These are phyloP conservation scores for Acipenser ruthenus DNA, from an alignment of 2,797 vertebrate species.

Conservation along the genomic window DNA sequence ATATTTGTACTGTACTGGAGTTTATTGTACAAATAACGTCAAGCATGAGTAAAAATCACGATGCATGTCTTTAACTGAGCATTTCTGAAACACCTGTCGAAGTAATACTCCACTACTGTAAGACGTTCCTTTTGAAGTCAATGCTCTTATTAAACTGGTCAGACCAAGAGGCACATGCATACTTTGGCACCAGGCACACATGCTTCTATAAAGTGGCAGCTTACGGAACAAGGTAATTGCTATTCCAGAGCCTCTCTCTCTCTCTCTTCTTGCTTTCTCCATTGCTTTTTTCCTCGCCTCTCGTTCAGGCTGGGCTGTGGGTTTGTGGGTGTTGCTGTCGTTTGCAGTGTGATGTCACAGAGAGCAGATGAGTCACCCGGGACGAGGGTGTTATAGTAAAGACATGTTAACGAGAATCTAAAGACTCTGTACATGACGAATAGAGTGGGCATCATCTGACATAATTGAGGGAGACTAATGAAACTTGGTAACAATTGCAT, in stretches of 20 bases:
- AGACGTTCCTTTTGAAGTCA: slow-evolving; percentile 43
- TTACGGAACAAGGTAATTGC: slow-evolving; percentile 64
- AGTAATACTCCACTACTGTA: slow-evolving; percentile 39
- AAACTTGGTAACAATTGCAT: too few relatives aligned
- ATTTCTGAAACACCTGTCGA: slow-evolving; percentile 53
- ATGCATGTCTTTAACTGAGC: slow-evolving; percentile 43
- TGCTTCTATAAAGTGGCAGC: slow-evolving; percentile 53
- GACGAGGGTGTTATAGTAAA: too few relatives aligned
- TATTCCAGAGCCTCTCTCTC: slow-evolving; percentile 50
- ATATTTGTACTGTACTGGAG: slow-evolving; percentile 14
- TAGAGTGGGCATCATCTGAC: too few relatives aligned
- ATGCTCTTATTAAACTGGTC: slow-evolving; percentile 53
- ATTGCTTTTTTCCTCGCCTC: not conserved
- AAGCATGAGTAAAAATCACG: slow-evolving; percentile 2
- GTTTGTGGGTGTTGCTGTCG: not conserved
- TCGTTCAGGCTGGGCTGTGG: not conserved
- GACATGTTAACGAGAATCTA: too few relatives aligned
- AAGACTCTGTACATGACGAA: too few relatives aligned
- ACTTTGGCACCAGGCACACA: slow-evolving; percentile 48
- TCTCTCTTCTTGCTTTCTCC: slow-evolving; percentile 25
- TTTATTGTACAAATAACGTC: too few relatives aligned
- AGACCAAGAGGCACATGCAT: slow-evolving; percentile 52
- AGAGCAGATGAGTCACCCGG: too few relatives aligned
- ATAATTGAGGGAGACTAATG: too few relatives aligned
- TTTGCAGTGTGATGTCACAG: not conserved